phyloP scores from a whole-genome alignment of 2,113 vertebrate species.

The Struthidea cinerea region DNA sequence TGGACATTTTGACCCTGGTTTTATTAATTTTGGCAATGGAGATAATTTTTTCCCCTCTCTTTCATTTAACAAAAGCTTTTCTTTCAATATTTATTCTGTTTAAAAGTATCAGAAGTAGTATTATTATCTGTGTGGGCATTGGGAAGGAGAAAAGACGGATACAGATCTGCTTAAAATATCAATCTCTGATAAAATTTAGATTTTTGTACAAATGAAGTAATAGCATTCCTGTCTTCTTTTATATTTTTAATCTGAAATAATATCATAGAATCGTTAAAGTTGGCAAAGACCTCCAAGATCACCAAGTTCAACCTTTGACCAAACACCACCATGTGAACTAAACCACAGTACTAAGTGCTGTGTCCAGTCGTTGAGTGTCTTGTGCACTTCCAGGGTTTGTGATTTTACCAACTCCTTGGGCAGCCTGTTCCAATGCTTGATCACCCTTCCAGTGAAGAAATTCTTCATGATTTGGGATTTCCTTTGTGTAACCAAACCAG shows the following conservation, averaged over 20 bases:
- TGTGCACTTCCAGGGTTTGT: not conserved
- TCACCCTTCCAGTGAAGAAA: not conserved
- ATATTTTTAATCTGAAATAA: not conserved
- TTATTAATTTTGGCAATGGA: not conserved
- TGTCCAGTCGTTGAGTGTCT: not conserved
- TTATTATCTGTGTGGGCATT: not conserved
- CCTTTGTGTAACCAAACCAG: not conserved
- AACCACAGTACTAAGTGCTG: not conserved
- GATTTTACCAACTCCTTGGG: not conserved
- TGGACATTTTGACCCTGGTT: not conserved
- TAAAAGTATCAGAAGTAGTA: not conserved
- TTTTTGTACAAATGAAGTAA: not conserved
- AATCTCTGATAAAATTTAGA: not conserved
- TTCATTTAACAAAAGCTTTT: not conserved
- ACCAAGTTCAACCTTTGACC: not conserved
- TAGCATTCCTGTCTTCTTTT: not conserved
- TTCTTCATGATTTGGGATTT: not conserved
- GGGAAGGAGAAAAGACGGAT: not conserved
- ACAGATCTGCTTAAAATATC: not conserved
- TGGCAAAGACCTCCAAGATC: not conserved
- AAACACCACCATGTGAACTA: not conserved
- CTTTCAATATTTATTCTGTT: not conserved
- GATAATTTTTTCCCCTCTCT: fast-evolving
- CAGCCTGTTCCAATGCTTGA: not conserved
- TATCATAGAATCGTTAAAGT: not conserved